phyloP scores from a whole-genome alignment of 1,140 invertebrate genomes.

The Heliconius hermathena region DNA sequence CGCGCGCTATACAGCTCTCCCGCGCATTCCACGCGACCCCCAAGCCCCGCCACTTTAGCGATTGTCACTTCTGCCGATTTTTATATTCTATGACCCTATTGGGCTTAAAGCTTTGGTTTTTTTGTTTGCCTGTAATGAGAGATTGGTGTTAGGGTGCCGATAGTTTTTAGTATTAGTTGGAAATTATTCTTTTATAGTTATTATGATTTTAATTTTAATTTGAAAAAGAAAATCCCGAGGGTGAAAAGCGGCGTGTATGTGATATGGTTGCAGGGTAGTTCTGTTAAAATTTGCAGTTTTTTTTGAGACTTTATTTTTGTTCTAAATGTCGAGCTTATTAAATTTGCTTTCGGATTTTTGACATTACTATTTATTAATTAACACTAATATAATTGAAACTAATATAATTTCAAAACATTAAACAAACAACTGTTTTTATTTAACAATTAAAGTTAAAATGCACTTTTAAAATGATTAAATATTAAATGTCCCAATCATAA shows the following conservation, averaged over 20 bases:
- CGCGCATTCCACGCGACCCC: conserved; percentile 72
- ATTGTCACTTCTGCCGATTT: conserved; percentile 50
- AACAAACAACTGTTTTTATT: background rate
- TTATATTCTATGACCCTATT: conserved; percentile 28
- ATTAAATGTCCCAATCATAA: background rate
- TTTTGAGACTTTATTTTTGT: conserved; percentile 29
- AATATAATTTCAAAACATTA: background rate
- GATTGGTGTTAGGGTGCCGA: conserved; percentile 19
- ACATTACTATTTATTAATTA: background rate
- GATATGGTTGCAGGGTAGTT: background rate
- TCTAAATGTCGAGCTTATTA: background rate
- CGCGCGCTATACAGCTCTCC: conserved; percentile 71
- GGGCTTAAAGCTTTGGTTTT: conserved; percentile 37
- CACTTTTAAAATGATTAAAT: background rate
- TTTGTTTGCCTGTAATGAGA: conserved; percentile 48
- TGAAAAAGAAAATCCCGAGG: background rate
- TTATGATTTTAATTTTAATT: background rate
- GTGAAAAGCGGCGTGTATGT: conserved; percentile 36
- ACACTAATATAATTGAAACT: background rate
- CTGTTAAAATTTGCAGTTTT: conserved; percentile 25
- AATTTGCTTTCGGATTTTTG: background rate
- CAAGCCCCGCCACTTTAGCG: conserved; percentile 68
- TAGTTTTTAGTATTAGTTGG: background rate
- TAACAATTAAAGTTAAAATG: background rate
- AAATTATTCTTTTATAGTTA: background rate